phyloP scores from a whole-genome alignment of 2,888 invertebrate species.

The Pheosia tremula region DNA sequence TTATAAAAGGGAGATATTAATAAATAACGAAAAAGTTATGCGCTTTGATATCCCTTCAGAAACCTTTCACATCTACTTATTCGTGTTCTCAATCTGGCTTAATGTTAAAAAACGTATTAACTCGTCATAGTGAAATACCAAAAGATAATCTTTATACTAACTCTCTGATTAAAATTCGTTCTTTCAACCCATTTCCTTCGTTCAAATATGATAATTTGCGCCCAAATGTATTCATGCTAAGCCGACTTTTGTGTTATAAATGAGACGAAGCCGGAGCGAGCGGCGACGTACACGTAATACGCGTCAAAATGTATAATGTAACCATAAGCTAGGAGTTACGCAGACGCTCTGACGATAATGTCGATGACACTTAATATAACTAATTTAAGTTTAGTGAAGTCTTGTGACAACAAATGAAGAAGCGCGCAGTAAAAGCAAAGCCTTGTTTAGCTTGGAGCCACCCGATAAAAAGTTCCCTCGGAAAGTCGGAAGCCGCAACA shows the following conservation, averaged over 20 bases:
- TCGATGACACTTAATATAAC: constrained; percentile 54
- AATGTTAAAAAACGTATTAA: background rate
- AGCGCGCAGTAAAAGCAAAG: constrained; percentile 61
- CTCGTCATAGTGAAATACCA: background rate
- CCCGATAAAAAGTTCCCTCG: constrained; percentile 69
- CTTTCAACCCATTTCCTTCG: constrained; percentile 43
- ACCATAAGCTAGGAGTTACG: constrained; percentile 7
- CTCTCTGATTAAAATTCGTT: constrained; percentile 56
- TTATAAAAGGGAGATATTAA: constrained; percentile 65
- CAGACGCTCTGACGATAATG: constrained; percentile 18
- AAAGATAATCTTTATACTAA: constrained; percentile 40
- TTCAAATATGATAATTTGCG: constrained; percentile 47
- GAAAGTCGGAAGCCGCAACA: constrained; percentile 64
- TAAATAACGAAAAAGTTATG: constrained; percentile 59
- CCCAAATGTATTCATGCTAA: constrained; percentile 34
- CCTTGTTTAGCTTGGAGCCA: constrained; percentile 60
- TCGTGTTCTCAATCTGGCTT: background rate
- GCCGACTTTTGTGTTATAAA: constrained; percentile 41
- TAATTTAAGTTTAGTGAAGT: constrained; percentile 64
- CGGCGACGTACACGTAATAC: constrained; percentile 18
- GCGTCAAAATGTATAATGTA: constrained; percentile 18
- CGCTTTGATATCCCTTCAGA: constrained; percentile 52
- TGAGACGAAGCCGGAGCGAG: constrained; percentile 19
- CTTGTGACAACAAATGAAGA: constrained; percentile 53
- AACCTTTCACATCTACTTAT: constrained; percentile 47